Base-by-base conservation (phyloP, 2,888 invertebrate species). In the Andrena camellia region DNA sequence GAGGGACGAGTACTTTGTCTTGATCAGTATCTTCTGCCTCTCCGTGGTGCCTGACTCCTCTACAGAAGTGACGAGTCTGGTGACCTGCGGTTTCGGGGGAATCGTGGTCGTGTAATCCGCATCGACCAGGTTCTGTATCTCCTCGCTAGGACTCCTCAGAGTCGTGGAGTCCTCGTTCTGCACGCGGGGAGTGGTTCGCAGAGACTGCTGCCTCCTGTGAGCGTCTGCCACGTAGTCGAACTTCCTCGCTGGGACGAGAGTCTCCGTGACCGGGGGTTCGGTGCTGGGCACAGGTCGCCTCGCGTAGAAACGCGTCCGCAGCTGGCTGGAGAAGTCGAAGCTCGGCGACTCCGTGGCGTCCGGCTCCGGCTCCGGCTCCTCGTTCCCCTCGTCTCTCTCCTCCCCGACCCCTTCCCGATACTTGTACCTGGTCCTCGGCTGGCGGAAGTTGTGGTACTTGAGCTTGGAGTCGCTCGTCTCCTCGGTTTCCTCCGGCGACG, bases 41-140 rank as follows among this genome's bases (percentile, higher is more conserved):
- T 95, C 94, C 1, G 95, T 95, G 0, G 94, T 94, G 0, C 93
- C 95, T 2, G 94, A 94, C 86, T 95, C 95, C 23, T 94, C 93
- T 23, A 95, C 93, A 2, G 94, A 94, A 3, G 95, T 95, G 10
- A 95, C 94, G 33, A 95, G 91, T 84, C 94, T 93, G 35, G 95
- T 95, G 1, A 94, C 91, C 20, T 92, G 91, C 2, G 95, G 94
- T 81, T 92, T 92, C 2, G 85, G 77, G 0, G 91, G 85, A 7
- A 91, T 88, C 0, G 86, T 78, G 4, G 88, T 88, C n/a, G 88
- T 87, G 33, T 84, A 82, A n/a, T 90, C 88, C 17, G 60, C 59
- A 7, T 91, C 90, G 0, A 90, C 77, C 0, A 87, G 64, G 62
- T 90, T 88, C 26, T 89, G 81, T 6, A 74, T 33, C 13, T 86